phyloP scores from a whole-genome alignment of 2,888 invertebrate species.

The Anagyrus pseudococci region DNA sequence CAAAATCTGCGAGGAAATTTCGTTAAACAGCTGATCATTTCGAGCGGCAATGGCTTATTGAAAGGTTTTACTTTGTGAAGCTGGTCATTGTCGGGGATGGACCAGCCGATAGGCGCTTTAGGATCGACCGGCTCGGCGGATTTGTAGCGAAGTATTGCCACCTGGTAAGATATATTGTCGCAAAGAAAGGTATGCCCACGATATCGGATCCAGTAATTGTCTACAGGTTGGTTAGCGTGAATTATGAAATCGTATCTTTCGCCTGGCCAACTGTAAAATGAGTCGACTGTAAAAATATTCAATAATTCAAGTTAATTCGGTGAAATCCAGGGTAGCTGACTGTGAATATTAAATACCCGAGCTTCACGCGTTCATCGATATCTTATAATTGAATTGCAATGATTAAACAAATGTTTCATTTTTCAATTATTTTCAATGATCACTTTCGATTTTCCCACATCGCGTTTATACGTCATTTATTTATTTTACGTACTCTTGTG shows the following conservation, averaged over 20 bases:
- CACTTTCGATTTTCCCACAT: no score
- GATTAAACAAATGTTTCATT: background rate
- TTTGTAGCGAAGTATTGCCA: slow-evolving; percentile 74
- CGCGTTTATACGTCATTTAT: background rate
- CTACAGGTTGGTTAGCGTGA: slow-evolving; percentile 74
- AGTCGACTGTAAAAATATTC: background rate
- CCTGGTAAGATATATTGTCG: slow-evolving; percentile 70
- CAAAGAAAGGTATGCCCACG: slow-evolving; percentile 64
- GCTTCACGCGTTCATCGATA: no score
- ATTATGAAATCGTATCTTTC: slow-evolving; percentile 87
- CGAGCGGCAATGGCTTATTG: background rate
- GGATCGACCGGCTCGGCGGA: slow-evolving; percentile 69
- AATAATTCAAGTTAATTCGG: background rate
- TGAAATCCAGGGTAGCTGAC: no score
- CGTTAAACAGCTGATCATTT: background rate
- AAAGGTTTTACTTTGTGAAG: no score
- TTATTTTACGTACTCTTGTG: slow-evolving; percentile 68
- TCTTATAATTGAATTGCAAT: background rate
- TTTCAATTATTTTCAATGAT: no score
- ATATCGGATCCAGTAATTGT: slow-evolving; percentile 82
- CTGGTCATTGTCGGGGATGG: background rate
- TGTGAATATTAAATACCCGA: no score
- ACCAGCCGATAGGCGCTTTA: background rate
- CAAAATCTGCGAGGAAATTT: no score
- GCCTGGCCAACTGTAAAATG: slow-evolving; percentile 81